These are phyloP conservation scores for Promerops cafer DNA, from an alignment of 2,113 vertebrate genomes.

Conservation along the genomic window DNA sequence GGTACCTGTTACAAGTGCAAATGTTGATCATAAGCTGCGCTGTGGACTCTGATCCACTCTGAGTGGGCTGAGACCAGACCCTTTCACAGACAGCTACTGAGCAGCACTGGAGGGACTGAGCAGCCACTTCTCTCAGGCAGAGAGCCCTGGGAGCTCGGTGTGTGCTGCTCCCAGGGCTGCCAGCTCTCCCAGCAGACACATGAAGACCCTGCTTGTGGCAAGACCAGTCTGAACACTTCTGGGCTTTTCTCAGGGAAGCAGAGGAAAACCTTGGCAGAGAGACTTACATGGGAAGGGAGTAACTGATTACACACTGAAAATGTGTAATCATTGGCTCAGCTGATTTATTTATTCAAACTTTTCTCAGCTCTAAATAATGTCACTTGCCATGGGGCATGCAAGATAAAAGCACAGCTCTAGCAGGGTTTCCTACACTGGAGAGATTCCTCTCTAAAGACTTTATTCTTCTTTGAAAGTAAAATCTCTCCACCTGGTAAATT, in stretches of 20 bases:
- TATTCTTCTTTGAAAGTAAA: background rate
- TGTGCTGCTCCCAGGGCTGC: background rate
- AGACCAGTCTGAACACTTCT: background rate
- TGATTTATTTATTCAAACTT: background rate
- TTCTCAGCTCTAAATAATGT: background rate
- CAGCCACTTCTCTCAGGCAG: background rate
- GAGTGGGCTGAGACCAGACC: background rate
- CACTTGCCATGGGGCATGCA: background rate
- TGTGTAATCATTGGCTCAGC: background rate
- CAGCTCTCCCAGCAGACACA: background rate
- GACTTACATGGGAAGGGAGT: background rate
- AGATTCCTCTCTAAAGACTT: background rate
- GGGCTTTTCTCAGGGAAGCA: conserved; percentile 2
- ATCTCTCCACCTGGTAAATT: background rate
- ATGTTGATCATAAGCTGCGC: background rate
- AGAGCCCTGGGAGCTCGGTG: background rate
- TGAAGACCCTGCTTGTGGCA: background rate
- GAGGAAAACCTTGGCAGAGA: background rate
- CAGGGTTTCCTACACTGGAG: background rate
- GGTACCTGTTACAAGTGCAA: background rate
- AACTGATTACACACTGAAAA: background rate
- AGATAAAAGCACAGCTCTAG: background rate
- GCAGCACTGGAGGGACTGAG: accelerated
- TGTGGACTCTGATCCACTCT: background rate
- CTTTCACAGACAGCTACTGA: background rate